A percentile compares a stretch with the other conserved stretches of the same genome.
These are phyloP conservation scores for Todiramphus saurophagus DNA, from an alignment of 2,113 vertebrate genomes.

Conservation along the genomic window DNA sequence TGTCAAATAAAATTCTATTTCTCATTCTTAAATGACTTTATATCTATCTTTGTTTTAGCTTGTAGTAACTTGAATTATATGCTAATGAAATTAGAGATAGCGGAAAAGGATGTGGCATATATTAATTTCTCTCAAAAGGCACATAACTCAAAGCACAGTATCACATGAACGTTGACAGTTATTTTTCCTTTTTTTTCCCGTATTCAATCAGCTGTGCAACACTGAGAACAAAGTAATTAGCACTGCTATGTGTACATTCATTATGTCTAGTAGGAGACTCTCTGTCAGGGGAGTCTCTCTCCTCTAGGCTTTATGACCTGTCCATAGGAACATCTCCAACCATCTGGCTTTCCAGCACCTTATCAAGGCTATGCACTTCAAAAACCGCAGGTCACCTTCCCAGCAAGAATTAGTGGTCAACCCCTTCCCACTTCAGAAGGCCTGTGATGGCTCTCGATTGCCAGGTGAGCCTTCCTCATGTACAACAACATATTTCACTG, in stretches of 20 bases:
- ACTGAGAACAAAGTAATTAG: background rate
- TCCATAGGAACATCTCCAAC: background rate
- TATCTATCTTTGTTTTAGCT: background rate
- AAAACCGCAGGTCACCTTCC: background rate
- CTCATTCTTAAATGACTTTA: background rate
- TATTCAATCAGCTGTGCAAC: background rate
- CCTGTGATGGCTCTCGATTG: background rate
- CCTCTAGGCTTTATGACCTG: background rate
- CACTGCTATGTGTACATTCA: background rate
- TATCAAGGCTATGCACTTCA: background rate
- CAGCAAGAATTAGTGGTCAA: background rate
- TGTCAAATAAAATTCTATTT: background rate
- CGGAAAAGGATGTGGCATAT: background rate
- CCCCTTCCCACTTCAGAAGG: background rate
- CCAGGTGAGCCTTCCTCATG: background rate
- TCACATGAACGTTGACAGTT: background rate
- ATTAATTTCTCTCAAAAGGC: background rate
- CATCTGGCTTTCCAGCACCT: background rate
- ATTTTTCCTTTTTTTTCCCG: background rate
- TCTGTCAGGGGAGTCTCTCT: background rate
- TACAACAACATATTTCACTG: background rate
- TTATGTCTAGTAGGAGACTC: background rate
- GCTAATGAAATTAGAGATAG: background rate
- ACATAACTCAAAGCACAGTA: background rate
- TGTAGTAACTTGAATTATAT: background rate